Evolutionary conservation across 1,140 invertebrate species (phyloP).

Genomic region (Parapsyche elsis): DNA sequence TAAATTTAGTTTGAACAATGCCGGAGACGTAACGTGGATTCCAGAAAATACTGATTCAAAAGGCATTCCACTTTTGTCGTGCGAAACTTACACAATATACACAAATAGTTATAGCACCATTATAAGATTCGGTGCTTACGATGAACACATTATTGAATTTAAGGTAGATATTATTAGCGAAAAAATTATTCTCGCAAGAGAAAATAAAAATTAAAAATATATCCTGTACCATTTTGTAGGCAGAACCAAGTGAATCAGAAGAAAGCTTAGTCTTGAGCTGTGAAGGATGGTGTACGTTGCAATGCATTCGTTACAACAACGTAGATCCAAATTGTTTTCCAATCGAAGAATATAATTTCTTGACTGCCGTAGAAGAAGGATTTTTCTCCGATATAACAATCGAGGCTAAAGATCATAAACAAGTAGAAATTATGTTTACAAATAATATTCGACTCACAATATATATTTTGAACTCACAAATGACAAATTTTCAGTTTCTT

Average conservation of each 20-base stretch:
- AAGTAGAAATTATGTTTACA: conserved; percentile 59
- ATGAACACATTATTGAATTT: conserved; percentile 72
- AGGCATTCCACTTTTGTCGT: conserved; percentile 69
- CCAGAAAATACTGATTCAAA: conserved; percentile 68
- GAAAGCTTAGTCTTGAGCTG: conserved; percentile 69
- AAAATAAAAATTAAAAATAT: background rate
- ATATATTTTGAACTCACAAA: background rate
- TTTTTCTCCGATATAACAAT: conserved; percentile 72
- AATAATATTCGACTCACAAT: background rate
- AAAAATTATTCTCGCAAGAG: background rate
- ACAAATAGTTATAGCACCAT: conserved; percentile 58
- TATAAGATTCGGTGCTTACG: conserved; percentile 69
- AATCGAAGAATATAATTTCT: conserved; percentile 64
- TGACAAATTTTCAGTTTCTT: conserved; percentile 65
- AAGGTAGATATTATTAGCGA: conserved; percentile 60
- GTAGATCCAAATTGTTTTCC: conserved; percentile 60
- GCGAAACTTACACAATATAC: conserved; percentile 71
- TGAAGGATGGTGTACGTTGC: conserved; percentile 70
- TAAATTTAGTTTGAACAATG: conserved; percentile 70
- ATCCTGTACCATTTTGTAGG: conserved; percentile 42
- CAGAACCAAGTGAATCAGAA: conserved; percentile 63
- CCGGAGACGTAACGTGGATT: conserved; percentile 71
- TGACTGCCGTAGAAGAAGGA: conserved; percentile 71
- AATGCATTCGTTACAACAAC: conserved; percentile 67
- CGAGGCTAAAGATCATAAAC: conserved; percentile 66